phyloP scores from a whole-genome alignment of 2,797 vertebrate genomes.

The Tympanoctomys barrerae region DNA sequence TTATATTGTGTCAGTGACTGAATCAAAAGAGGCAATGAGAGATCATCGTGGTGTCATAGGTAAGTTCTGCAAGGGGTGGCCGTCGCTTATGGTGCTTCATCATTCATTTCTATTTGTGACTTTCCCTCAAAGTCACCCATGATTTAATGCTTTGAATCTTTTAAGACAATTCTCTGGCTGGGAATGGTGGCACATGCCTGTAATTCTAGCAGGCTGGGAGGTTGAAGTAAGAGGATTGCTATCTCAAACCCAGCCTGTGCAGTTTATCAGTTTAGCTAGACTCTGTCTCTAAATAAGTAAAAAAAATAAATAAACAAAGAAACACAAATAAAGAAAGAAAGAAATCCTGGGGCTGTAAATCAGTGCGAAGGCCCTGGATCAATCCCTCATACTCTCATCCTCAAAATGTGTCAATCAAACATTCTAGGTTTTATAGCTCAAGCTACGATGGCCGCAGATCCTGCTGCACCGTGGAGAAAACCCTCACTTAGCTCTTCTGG shows the following conservation, averaged over 20 bases:
- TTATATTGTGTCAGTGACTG: neutral
- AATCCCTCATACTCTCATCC: too few species aligned
- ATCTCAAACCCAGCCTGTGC: neutral
- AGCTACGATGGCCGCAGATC: neutral
- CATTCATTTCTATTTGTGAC: neutral
- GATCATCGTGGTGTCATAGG: neutral
- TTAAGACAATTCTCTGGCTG: constrained; percentile 29
- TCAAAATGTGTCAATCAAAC: neutral
- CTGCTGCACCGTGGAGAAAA: neutral
- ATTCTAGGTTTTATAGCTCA: constrained; percentile 33
- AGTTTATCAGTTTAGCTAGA: neutral
- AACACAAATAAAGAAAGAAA: neutral
- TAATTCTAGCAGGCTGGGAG: neutral
- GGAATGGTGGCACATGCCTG: too few species aligned
- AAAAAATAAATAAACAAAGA: neutral
- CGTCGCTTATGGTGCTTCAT: neutral
- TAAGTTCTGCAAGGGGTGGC: neutral
- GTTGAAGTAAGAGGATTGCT: neutral
- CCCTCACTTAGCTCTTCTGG: neutral
- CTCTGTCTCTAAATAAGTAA: neutral
- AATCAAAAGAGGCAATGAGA: neutral
- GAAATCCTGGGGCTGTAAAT: neutral
- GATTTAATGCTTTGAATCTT: neutral
- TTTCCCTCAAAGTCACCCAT: constrained; percentile 19
- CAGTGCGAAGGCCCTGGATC: neutral